Percentiles rank a stretch among this genome's conserved stretches.
These are phyloP conservation scores for Portevinia maculata DNA, from an alignment of 2,888 invertebrate species.

Conservation along the genomic window DNA sequence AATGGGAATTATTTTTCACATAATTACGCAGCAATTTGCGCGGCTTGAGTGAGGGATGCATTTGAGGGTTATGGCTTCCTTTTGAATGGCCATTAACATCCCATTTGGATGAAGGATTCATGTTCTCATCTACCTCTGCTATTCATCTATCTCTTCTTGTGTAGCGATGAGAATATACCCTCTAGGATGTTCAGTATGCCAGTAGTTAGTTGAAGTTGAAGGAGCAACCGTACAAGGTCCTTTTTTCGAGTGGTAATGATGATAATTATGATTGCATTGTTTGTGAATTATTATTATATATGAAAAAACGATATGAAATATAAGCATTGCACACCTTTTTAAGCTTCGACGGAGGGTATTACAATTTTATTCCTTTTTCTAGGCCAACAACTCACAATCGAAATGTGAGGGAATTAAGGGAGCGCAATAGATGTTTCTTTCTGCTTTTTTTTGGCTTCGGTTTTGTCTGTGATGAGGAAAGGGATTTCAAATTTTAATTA, in stretches of 20 bases:
- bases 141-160: background rate
- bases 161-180: slow-evolving; percentile 1
- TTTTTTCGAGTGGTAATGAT: slow-evolving; percentile 66
- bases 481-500: slow-evolving; percentile 68
- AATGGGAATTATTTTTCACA: slow-evolving; percentile 72
- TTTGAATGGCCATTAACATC: slow-evolving; percentile 66
- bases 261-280: slow-evolving; percentile 67
- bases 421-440: slow-evolving; percentile 23
- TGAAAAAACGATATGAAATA: too few relatives aligned
- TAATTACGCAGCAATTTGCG: slow-evolving; percentile 67
- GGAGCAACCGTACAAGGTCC: slow-evolving; percentile 45
- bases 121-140: background rate
- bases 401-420: slow-evolving; percentile 45
- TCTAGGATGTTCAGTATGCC: slow-evolving; percentile 34
- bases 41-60: slow-evolving; percentile 42
- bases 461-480: slow-evolving; percentile 39
- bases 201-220: slow-evolving; percentile 16
- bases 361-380: slow-evolving; percentile 4
- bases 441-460: slow-evolving; percentile 10
- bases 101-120: slow-evolving; percentile 50
- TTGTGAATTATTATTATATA: slow-evolving; percentile 60
- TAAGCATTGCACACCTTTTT: slow-evolving; percentile 8
- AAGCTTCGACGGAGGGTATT: background rate
- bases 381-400: slow-evolving; percentile 39
- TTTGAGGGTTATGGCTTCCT: slow-evolving; percentile 58